A percentile compares a stretch with the other conserved stretches of the same genome.
These are phyloP conservation scores for Lepus americanus DNA, from an alignment of 2,113 vertebrate species.

Conservation along the genomic window DNA sequence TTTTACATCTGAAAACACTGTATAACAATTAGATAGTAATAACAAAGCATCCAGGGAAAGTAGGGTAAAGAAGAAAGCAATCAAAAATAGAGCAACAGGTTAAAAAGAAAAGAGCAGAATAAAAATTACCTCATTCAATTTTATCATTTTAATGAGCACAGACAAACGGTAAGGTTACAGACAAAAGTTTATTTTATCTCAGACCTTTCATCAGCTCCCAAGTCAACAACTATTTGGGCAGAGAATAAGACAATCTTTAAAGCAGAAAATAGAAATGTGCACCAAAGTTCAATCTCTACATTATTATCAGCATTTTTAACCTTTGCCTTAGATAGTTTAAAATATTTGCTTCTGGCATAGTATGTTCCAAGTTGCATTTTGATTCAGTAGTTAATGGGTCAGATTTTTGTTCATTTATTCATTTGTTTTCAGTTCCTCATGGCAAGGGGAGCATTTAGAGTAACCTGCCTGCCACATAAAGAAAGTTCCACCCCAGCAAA, in stretches of 20 bases:
- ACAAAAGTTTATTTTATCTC: constrained; percentile 43
- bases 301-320: constrained; percentile 60
- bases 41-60: constrained; percentile 20
- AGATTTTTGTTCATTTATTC: neutral
- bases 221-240: constrained; percentile 50
- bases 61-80: neutral
- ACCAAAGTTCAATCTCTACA: neutral
- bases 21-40: neutral
- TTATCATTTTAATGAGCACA: constrained; percentile 63
- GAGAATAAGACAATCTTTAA: constrained; percentile 51
- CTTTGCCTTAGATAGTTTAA: constrained; percentile 62
- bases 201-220: constrained; percentile 35
- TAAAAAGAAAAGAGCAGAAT: neutral
- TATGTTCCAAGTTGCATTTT: constrained; percentile 27
- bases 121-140: constrained; percentile 13
- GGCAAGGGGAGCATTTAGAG: neutral
- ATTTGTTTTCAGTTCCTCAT: neutral
- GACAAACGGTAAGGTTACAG: constrained; percentile 55
- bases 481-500: neutral
- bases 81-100: neutral
- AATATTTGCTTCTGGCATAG: constrained; percentile 50
- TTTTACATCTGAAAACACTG: constrained; percentile 73
- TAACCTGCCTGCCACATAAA: neutral
- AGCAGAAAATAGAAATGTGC: constrained; percentile 41
- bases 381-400: neutral